Evolutionary conservation across 2,113 vertebrate species (phyloP), one percentile per base, ranked within the genome.

Genomic region (Hucho hucho): DNA sequence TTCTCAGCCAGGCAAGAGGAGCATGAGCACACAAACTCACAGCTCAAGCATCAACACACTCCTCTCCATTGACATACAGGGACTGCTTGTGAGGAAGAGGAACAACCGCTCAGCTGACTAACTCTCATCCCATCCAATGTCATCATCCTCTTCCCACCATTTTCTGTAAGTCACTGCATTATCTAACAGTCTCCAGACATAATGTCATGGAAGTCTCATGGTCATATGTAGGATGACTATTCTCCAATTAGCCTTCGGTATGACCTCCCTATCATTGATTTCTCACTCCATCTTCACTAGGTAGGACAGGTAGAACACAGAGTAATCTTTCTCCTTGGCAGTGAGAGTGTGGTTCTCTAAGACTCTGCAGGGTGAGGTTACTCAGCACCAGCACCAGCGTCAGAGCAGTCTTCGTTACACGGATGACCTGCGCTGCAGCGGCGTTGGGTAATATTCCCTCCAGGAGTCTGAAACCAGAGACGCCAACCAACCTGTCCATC

Each of bases 381-480:
- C 77, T 64, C 77, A 72, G 75, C 69, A 72, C 72, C 46, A 63
- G 69, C 66, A 72, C 72, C 47, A 63, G 69, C 64, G 78, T 85
- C 74, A 79, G 71, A 66, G 59, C 72, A 24, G 83, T 76, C 79
- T 76, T 82, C 76, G 67, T 24, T 81, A 85, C 87, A 65, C 4
- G 75, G 71, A 67, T 79, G 83, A 84, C 79, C 76, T 59, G 79
- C 76, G 65, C 47, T 53, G 47, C 47, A 16, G 47, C 4, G 75
- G 79, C 49, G 75, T 81, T 53, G 80, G 81, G 73, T 89, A 82
- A 83, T 81, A 78, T 83, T 90, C 82, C 86, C 85, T 43, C 75
- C 43, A 76, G 81, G 83, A 83, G 82, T 16, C 61, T 66, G 91
- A 88, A 93, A 93, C 87, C 64, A 3, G 82, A 93, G 84, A 83